Percentiles rank a stretch among this genome's conserved stretches.
phyloP scores from a whole-genome alignment of 1,140 invertebrate species.

The Papilio polyxenes region DNA sequence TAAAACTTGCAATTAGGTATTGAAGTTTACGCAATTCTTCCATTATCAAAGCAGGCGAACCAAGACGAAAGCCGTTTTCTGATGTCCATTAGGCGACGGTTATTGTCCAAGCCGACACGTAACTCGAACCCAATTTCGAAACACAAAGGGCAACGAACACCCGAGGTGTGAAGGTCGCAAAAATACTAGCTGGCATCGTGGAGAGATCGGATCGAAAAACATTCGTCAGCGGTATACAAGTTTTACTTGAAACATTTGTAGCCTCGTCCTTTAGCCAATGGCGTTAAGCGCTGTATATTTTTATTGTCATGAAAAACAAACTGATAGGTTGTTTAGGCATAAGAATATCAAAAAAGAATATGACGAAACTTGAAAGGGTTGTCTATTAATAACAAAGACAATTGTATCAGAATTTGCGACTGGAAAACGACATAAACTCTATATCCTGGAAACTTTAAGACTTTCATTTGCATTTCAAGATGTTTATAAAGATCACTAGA shows the following conservation, averaged over 20 bases:
- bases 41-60: constrained; percentile 44
- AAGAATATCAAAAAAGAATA: too few relatives aligned
- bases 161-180: constrained; percentile 59
- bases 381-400: neutral
- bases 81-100: constrained; percentile 49
- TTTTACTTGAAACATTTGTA: constrained; percentile 36
- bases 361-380: too few relatives aligned
- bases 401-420: neutral
- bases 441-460: neutral
- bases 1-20: constrained; percentile 40
- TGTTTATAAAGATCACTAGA: neutral
- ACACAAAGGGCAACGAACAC: constrained; percentile 61
- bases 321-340: neutral
- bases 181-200: constrained; percentile 44
- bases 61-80: constrained; percentile 44
- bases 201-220: constrained; percentile 34
- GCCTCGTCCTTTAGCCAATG: neutral
- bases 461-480: neutral
- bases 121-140: constrained; percentile 39
- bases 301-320: neutral
- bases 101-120: constrained; percentile 40
- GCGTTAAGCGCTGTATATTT: neutral
- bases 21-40: constrained; percentile 41
- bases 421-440: neutral
- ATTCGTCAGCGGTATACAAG: constrained; percentile 19